Conservation (phyloP, 1,140 invertebrate genomes). For the Vanessa tameamea region DNA sequence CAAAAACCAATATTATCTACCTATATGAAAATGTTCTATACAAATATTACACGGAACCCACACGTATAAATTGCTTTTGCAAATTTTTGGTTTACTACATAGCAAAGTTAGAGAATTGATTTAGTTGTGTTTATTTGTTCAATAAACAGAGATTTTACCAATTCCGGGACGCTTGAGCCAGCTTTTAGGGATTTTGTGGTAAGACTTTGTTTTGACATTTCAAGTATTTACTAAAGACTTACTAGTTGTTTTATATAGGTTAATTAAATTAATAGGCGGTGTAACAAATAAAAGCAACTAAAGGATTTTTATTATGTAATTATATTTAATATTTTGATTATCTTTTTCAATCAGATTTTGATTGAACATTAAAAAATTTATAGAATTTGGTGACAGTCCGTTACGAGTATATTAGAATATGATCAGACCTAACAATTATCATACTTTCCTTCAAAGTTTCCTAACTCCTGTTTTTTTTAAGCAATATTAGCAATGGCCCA, state of each 20-base stretch:
- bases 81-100: slow-evolving; percentile 42
- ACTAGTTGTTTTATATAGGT: background rate
- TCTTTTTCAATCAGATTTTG: too few relatives aligned
- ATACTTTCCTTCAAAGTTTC: too few relatives aligned
- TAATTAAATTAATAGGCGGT: too few relatives aligned
- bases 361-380: too few relatives aligned
- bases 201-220: slow-evolving; percentile 19
- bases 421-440: too few relatives aligned
- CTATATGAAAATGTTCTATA: background rate
- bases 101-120: slow-evolving; percentile 53
- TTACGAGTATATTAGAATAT: too few relatives aligned
- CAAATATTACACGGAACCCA: slow-evolving; percentile 10
- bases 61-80: background rate
- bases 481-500: too few relatives aligned
- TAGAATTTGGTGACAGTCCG: too few relatives aligned
- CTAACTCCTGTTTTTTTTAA: too few relatives aligned
- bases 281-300: too few relatives aligned
- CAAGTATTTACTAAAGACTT: slow-evolving; percentile 14
- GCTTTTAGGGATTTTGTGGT: slow-evolving; percentile 39
- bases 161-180: slow-evolving; percentile 45
- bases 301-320: too few relatives aligned
- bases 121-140: slow-evolving; percentile 55
- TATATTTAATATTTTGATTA: too few relatives aligned
- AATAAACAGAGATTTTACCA: slow-evolving; percentile 61
- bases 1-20: background rate